Evolutionary conservation across 2,797 vertebrate genomes (phyloP).

Genomic region (Cryptoprocta ferox): DNA sequence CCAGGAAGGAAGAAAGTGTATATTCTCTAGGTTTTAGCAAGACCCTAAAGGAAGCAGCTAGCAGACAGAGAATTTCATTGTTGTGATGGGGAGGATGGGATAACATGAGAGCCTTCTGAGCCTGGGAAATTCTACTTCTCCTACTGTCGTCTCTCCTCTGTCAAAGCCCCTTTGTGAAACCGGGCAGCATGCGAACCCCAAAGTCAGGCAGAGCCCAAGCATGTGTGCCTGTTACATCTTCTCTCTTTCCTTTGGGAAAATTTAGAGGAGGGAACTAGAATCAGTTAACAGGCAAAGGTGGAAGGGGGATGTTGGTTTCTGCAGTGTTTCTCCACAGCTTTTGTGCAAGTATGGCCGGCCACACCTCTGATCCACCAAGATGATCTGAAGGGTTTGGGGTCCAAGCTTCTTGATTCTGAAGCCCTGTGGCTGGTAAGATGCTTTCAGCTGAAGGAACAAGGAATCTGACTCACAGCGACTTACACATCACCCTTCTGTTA

Average conservation of each 20-base stretch:
- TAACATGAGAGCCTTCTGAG: not conserved
- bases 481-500: not conserved
- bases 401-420: not conserved
- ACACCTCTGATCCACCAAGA: not conserved
- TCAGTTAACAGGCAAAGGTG: not conserved
- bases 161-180: not conserved
- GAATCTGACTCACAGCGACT: not conserved
- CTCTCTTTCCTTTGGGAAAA: not conserved
- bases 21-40: not conserved
- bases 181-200: not conserved
- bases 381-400: not conserved
- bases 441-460: not conserved
- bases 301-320: not conserved
- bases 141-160: not conserved
- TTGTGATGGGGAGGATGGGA: not conserved
- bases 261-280: not conserved
- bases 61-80: not conserved
- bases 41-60: not conserved
- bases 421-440: not conserved
- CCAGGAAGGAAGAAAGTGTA: not conserved
- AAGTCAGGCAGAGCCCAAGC: not conserved
- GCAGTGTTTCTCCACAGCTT: not conserved
- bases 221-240: not conserved
- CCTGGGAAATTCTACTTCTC: not conserved
- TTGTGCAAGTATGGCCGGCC: not conserved